phyloP scores from a whole-genome alignment of 1,140 invertebrate species.

The Ips nitidus region DNA sequence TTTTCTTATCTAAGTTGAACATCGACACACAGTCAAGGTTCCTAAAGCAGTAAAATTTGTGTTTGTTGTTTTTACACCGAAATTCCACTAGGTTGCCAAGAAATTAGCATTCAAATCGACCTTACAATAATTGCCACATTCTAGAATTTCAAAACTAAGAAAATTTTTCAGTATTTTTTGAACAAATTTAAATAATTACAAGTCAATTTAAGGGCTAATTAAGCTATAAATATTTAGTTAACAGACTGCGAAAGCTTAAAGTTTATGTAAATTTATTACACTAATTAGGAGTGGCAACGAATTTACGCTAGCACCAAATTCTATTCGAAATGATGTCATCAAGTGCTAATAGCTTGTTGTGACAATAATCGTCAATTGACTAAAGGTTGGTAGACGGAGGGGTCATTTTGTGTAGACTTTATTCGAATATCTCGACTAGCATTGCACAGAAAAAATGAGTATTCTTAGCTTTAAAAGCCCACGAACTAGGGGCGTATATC shows the following conservation, averaged over 20 bases:
- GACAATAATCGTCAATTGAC: slow-evolving; percentile 1
- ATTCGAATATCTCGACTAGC: too few species aligned
- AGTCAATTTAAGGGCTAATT: not conserved
- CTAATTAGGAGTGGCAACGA: slow-evolving; percentile 1
- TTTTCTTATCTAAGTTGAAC: slow-evolving; percentile 2
- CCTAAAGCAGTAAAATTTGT: not conserved
- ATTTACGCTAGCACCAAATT: not conserved
- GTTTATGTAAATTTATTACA: slow-evolving; percentile 8
- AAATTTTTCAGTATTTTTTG: not conserved
- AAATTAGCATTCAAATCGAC: not conserved
- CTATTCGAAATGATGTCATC: slow-evolving; percentile 8
- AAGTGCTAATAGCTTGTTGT: slow-evolving; percentile 2
- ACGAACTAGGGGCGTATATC: too few species aligned
- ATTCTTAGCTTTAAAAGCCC: too few species aligned
- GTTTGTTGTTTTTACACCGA: slow-evolving; percentile 1
- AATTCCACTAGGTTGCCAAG: slow-evolving; percentile 11
- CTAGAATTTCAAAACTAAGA: not conserved
- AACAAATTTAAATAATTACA: not conserved
- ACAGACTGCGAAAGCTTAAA: not conserved
- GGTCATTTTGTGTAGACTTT: not conserved
- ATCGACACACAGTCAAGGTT: slow-evolving; percentile 1
- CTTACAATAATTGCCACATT: not conserved
- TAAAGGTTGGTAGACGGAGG: not conserved
- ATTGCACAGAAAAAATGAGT: too few species aligned
- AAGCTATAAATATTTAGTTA: not conserved